These are phyloP conservation scores for Prosapia bicincta DNA, from an alignment of 2,888 invertebrate genomes.

Conservation along the genomic window DNA sequence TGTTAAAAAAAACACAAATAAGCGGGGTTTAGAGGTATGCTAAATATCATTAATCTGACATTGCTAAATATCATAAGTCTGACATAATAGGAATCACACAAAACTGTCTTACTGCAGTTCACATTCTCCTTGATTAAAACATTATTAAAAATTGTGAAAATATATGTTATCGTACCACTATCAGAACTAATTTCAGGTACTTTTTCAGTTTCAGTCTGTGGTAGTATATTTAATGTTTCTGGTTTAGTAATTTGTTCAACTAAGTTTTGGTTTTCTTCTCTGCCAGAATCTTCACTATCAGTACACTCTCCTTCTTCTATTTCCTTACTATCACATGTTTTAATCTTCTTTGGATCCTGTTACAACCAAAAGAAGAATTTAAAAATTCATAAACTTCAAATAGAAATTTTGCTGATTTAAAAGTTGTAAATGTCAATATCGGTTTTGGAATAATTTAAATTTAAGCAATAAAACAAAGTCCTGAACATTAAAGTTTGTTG, in stretches of 20 bases:
- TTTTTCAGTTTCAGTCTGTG: neutral
- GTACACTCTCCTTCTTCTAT: constrained; percentile 41
- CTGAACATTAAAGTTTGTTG: too few relatives aligned
- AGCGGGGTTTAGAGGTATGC: too few relatives aligned
- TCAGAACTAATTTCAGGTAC: neutral
- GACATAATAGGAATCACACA: too few relatives aligned
- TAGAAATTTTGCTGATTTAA: neutral
- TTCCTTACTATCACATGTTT: constrained; percentile 29
- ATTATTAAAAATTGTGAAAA: too few relatives aligned
- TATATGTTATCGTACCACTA: neutral
- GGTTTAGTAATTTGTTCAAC: neutral
- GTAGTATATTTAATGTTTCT: neutral
- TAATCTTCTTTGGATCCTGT: constrained; percentile 10
- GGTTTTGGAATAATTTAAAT: too few relatives aligned
- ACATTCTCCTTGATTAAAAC: too few relatives aligned
- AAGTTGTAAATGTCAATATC: neutral
- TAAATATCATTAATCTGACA: too few relatives aligned
- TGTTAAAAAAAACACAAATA: too few relatives aligned
- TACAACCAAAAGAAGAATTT: neutral
- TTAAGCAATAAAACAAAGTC: too few relatives aligned
- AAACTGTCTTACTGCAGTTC: too few relatives aligned
- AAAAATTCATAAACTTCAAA: neutral
- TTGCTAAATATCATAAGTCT: too few relatives aligned
- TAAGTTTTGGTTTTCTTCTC: constrained; percentile 12
- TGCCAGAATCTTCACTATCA: constrained; percentile 30